Evolutionary conservation across 2,888 invertebrate species (phyloP).

Genomic region (Microplitis manilae): DNA sequence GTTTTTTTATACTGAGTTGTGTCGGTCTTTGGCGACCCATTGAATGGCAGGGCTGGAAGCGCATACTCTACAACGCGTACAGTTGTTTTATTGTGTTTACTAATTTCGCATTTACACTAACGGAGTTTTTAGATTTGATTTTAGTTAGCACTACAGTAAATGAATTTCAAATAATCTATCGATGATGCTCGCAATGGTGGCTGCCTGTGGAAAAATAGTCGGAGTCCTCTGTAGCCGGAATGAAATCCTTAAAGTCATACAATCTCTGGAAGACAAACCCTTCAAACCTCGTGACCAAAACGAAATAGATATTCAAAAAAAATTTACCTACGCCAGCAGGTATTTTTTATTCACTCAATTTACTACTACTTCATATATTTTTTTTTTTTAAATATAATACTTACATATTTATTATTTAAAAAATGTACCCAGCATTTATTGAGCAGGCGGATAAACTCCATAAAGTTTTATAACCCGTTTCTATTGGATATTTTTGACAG

Average conservation of each 20-base stretch:
- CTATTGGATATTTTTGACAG: conserved; percentile 5
- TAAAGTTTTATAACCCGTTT: neutral
- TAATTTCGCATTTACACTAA: neutral
- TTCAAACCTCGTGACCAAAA: no score
- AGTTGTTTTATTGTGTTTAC: neutral
- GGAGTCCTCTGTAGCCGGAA: neutral
- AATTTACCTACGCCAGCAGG: no score
- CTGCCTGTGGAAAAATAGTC: neutral
- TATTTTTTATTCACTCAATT: no score
- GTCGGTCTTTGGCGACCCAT: neutral
- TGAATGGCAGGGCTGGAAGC: neutral
- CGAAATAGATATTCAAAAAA: no score
- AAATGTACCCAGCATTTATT: no score
- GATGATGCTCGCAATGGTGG: conserved; percentile 6
- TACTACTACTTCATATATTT: no score
- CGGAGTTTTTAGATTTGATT: neutral
- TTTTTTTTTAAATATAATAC: no score
- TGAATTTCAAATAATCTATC: neutral
- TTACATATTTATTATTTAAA: no score
- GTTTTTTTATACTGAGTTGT: neutral
- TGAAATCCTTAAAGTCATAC: neutral
- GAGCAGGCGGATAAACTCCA: neutral
- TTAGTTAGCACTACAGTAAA: neutral
- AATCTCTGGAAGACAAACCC: no score
- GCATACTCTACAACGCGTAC: neutral